Base-by-base conservation (phyloP, 53 echinoderm and acorn worm genomes). In the Zoroaster sp. region DNA sequence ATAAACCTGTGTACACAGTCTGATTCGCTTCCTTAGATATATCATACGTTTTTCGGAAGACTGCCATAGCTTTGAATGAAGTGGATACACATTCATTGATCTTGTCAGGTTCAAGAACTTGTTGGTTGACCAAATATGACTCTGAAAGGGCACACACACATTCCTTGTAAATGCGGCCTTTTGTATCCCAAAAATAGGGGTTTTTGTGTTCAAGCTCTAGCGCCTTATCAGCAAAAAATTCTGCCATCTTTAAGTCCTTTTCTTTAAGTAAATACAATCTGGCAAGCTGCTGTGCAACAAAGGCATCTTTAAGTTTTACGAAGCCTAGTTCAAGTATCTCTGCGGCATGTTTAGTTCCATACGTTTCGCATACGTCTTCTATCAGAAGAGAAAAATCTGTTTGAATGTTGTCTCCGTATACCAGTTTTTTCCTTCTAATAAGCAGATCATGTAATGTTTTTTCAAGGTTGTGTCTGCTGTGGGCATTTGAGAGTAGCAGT, bases 351-450 rank as follows among this genome's bases (percentile, higher is more conserved):
- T 83, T 35, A 4, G 65, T 0, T 28, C 33, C 65, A 13, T 21
- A 33, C 14, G 39, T 18, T 14, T 1, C 0, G 14, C 42, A 30
- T 59, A 41, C 72, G 44, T 72, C 92, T 49, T 92, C 90, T 49
- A 96, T 92, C 5, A 96, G 88, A 30, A 71, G 77, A 11, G 96
- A 83, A 94, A 92, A 96, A 5, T 83, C 69, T 36, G 94, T 92
- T 20, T 96, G n/a, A n/a, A n/a, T n/a, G n/a, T n/a, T 75, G 6
- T 23, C 3, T 30, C 72, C 77, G 42, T 94, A 83, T 74, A 65
- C 51, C 25, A 51, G 73, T 39, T 77, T 92, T 51, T 73, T 89
- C 35, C 96, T 79, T 15, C 86, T 54, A 10, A 91, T 88, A 43
- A 96, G 83, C 46, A 96, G 46, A 23, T 92, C 90, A 39, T 76